Evolutionary conservation across 2,797 vertebrate genomes (phyloP), one percentile per base, ranked within the genome.

Genomic region (Tapera naevia): DNA sequence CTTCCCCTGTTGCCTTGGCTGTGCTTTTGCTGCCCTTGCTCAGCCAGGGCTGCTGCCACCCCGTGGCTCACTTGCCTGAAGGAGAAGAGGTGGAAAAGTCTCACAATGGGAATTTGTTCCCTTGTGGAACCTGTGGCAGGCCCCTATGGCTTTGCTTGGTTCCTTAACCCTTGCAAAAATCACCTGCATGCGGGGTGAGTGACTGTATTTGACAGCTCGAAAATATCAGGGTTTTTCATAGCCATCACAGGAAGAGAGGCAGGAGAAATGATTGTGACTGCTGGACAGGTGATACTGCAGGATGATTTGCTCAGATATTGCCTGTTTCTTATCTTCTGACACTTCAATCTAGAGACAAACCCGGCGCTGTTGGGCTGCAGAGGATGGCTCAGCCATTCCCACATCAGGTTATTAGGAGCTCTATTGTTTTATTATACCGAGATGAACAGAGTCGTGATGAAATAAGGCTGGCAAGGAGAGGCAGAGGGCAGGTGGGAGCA

Each of bases 311-410:
- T 61, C 72, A 46, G 65, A 64, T 65, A 56, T 13, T 67, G 72
- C 87, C 51, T 24, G 54, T 53, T 87, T 13, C 87, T 89, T 67
- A 46, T 92, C 93, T 95, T 57, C 91, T 70, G 85, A 48, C 72
- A 46, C 45, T 79, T 19, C 85, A 17, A 13, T 23, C 65, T 10
- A 5, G 8, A 48, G 92, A 37, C 53, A 80, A n/a, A 45, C 53
- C 69, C 12, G 6, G 32, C 2, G 21, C 89, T 76, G 79, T 11
- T 4, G 9, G 56, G 71, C 86, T 73, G 89, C 78, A 54, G 57
- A 33, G 86, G 69, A 51, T 22, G 60, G 72, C 53, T 74, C 23
- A 33, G 57, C 79, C 6, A 1, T 7, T 48, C n/a, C 53, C 17
- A 14, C 7, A 1, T 25, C 69, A 9, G 35, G 10, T 22, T n/a